Base-by-base conservation (phyloP, 1,140 invertebrate species). In the Dinothrombium tinctorium region DNA sequence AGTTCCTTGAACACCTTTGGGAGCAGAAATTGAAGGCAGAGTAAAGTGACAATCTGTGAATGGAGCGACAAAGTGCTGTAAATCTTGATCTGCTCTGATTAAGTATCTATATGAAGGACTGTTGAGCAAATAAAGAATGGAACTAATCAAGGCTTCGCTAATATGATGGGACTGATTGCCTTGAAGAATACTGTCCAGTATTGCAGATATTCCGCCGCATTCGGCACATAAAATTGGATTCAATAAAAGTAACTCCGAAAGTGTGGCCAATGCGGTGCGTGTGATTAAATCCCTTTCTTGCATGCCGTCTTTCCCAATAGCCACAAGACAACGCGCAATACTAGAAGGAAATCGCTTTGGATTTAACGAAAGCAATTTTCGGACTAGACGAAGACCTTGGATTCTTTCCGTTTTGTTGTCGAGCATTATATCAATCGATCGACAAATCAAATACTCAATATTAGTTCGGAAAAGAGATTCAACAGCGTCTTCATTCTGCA, bases 331-430 rank as follows among this genome's bases (percentile, higher is more conserved):
- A 45, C 77, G 59, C 52, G 68, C 60, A 55, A 77, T 50, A 35
- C 69, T 66, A 14, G 67, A 52, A 32, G 73, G 70, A 47, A 80
- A 71, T 35, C 66, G 59, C 19, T 60, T 52, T 4, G 76, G 73
- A 21, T 71, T 64, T 33, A 79, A 55, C 2, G 69, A 58, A 19
- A 79, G 57, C 15, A 75, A 65, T 47, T 73, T 69, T 45, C 80
- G 60, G 24, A 78, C 71, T 14, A 92, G 65, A 53, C 82, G 70
- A 43, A 90, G 60, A 1, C 81, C 82, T 61, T 92, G 83, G 31
- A 87, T 69, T 21, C 84, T 66, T 56, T 92, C 86, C 43, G 76
- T 70, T 52, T 86, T 77, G 58, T 89, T 87, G 47, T 77, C 62
- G 14, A 69, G 33, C 71, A 61, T 63, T 33, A 90, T 61, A 60